A percentile compares a stretch with the other conserved stretches of the same genome.
Evolutionary conservation across 2,888 invertebrate species (phyloP).

Genomic region (Drosophila flavopinicola): DNA sequence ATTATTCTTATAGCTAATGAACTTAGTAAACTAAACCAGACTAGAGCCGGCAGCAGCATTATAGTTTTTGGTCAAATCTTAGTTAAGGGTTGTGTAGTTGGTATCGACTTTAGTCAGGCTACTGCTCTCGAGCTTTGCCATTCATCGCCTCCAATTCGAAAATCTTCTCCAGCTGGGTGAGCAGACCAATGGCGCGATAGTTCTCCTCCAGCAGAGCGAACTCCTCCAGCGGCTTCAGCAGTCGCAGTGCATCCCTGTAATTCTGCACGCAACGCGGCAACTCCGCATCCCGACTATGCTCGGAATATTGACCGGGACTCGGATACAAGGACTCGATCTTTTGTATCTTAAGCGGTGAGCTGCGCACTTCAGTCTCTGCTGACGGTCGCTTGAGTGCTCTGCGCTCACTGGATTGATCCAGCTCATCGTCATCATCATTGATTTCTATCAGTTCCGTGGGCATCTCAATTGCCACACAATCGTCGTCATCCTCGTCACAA

Average conservation of each 20-base stretch:
- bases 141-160: slow-evolving; percentile 60
- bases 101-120: background rate
- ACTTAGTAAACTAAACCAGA: slow-evolving; percentile 8
- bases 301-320: slow-evolving; percentile 53
- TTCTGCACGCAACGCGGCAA: slow-evolving; percentile 64
- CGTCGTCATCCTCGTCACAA: slow-evolving; percentile 42
- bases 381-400: slow-evolving; percentile 24
- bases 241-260: slow-evolving; percentile 78
- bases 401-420: background rate
- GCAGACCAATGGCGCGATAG: slow-evolving; percentile 81
- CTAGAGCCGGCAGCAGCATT: slow-evolving; percentile 2
- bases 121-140: background rate
- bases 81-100: slow-evolving; percentile 3
- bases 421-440: slow-evolving; percentile 57
- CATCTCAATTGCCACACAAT: slow-evolving; percentile 51
- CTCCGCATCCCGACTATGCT: slow-evolving; percentile 49
- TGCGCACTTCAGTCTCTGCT: background rate
- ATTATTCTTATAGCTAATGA: background rate
- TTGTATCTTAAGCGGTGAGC: slow-evolving; percentile 65
- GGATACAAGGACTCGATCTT: slow-evolving; percentile 63
- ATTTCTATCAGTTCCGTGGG: slow-evolving; percentile 57
- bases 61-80: slow-evolving; percentile 39
- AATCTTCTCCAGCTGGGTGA: slow-evolving; percentile 80
- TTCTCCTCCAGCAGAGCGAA: slow-evolving; percentile 81
- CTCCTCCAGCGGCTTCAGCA: slow-evolving; percentile 81